Conservation (phyloP, 2,888 invertebrate genomes). For the Hirtodrosophila confusa region DNA sequence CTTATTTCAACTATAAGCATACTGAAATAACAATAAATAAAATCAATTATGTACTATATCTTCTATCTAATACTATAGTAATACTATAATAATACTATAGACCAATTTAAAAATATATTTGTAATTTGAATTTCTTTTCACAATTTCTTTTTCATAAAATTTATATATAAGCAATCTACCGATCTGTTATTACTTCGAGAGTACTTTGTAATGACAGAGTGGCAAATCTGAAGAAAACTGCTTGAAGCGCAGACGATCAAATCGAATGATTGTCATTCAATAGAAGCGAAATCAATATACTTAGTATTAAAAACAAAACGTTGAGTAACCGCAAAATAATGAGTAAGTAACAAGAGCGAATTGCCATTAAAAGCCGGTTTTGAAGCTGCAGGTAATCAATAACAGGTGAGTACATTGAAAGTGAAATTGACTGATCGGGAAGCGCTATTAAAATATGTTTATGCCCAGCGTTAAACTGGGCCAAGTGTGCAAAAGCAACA, state of each 20-base stretch:
- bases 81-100: too few relatives aligned
- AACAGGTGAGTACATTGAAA: conserved; percentile 58
- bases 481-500: conserved; percentile 55
- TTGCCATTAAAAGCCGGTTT: conserved; percentile 66
- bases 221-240: conserved; percentile 27
- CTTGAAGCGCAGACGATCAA: conserved; percentile 10
- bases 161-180: too few relatives aligned
- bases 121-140: too few relatives aligned
- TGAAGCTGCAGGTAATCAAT: conserved; percentile 35
- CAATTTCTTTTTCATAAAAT: too few relatives aligned
- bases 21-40: too few relatives aligned
- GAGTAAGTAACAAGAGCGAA: conserved; percentile 22
- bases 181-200: not conserved
- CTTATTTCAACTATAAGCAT: too few relatives aligned
- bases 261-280: conserved; percentile 24
- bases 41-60: too few relatives aligned
- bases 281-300: conserved; percentile 5
- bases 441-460: conserved; percentile 56
- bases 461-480: conserved; percentile 44
- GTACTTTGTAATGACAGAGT: conserved; percentile 16
- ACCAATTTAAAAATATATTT: too few relatives aligned
- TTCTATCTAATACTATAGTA: too few relatives aligned
- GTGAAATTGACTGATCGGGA: conserved; percentile 67
- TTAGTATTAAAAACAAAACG: conserved; percentile 10
- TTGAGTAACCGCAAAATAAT: conserved; percentile 39